Evolutionary conservation across 1,140 invertebrate genomes (phyloP).

Genomic region (Parapsyche elsis): DNA sequence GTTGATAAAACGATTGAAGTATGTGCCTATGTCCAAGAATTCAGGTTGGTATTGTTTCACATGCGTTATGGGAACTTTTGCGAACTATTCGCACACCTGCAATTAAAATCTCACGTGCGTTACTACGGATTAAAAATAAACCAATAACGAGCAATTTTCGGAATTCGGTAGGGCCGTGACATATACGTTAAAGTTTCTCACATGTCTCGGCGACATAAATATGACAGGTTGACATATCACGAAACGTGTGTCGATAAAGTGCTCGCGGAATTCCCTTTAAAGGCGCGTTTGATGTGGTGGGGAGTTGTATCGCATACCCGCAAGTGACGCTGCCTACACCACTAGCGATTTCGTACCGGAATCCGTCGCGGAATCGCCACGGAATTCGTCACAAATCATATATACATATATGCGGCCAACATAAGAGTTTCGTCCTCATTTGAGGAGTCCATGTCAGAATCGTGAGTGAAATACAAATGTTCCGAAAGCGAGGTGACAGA

Average conservation of each 20-base stretch:
- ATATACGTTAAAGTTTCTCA: not conserved
- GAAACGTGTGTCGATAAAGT: constrained; percentile 3
- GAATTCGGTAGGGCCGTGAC: constrained; percentile 6
- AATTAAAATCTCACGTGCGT: not conserved
- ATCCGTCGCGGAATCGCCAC: too few relatives aligned
- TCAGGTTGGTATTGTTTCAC: constrained; percentile 25
- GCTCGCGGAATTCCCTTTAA: not conserved
- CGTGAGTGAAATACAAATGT: too few relatives aligned
- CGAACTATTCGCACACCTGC: not conserved
- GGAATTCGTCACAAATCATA: too few relatives aligned
- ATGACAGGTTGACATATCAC: constrained; percentile 22
- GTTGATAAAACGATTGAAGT: constrained; percentile 25
- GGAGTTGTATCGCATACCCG: too few relatives aligned
- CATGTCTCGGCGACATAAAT: not conserved
- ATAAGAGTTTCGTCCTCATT: too few relatives aligned
- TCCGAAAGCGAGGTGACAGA: too few relatives aligned
- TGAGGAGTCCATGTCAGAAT: too few relatives aligned
- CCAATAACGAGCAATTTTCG: not conserved
- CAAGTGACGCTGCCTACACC: too few relatives aligned
- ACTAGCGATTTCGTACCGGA: too few relatives aligned
- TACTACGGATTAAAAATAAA: not conserved
- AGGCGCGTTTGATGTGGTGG: too few relatives aligned
- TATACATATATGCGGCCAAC: too few relatives aligned
- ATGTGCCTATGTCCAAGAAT: not conserved
- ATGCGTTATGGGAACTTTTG: constrained; percentile 26